Evolutionary conservation across 2,888 invertebrate species (phyloP).

Genomic region (Strigamia transsilvanica): DNA sequence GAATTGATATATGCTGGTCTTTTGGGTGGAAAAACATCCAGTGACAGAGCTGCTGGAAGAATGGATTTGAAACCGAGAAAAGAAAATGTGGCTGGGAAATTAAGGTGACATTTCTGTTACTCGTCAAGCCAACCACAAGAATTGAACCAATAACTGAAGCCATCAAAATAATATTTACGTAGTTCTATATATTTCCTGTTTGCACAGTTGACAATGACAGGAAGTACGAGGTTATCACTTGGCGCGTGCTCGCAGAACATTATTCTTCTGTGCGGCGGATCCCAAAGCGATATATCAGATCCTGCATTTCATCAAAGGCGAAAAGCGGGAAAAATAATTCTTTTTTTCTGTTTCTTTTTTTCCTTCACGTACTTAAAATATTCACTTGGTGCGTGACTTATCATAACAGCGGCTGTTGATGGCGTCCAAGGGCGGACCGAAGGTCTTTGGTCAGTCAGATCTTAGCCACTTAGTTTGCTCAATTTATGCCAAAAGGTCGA

Average conservation of each 20-base stretch:
- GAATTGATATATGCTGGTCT: constrained; percentile 25
- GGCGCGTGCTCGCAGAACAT: constrained; percentile 12
- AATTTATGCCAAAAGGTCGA: not conserved
- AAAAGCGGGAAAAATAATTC: not conserved
- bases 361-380: not conserved
- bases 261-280: constrained; percentile 12
- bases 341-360: not conserved
- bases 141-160: constrained; percentile 20
- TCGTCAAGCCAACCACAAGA: constrained; percentile 21
- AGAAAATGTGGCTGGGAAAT: constrained; percentile 34
- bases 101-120: constrained; percentile 35
- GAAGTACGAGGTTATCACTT: constrained; percentile 14
- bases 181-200: constrained; percentile 34
- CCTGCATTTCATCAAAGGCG: constrained; percentile 4
- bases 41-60: constrained; percentile 17
- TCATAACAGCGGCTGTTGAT: constrained; percentile 15
- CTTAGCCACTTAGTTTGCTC: constrained; percentile 13
- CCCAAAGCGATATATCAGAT: constrained; percentile 17
- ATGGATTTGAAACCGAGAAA: constrained; percentile 11
- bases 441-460: constrained; percentile 14
- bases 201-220: constrained; percentile 46
- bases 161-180: constrained; percentile 36
- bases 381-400: constrained; percentile 27
- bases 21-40: constrained; percentile 35
- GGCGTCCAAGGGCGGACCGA: constrained; percentile 31